Base-by-base conservation (phyloP, 2,797 vertebrate genomes). In the Pteronotus mesoamericanus region DNA sequence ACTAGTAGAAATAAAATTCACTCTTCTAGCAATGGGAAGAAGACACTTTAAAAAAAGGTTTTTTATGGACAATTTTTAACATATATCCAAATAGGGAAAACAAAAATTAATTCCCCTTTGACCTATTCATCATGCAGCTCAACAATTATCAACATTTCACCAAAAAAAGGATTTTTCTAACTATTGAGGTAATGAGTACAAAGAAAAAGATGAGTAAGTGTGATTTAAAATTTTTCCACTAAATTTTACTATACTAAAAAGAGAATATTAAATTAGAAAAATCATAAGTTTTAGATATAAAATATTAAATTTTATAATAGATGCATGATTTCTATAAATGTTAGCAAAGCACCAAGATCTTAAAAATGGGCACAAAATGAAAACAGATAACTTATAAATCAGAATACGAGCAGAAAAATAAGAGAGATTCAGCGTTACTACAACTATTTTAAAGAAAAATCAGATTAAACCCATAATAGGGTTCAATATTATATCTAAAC, bases 211-310 rank as follows among this genome's bases (percentile, higher is more conserved):
- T 77, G 8, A n/a, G 37, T 11, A 37, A 32, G 42, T 46, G 69
- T 72, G 59, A 92, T 86, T 92, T 85, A 48, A 69, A 77, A 16
- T 10, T 66, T 96, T 80, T 55, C 42, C 77, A 11, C 14, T 10
- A 71, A 37, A 55, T 75, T 82, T 93, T n/a, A 32, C 39, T 79
- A 0, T 79, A 68, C 34, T 94, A 69, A 87, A 95, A 89, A 24
- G 39, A 94, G 34, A 42, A 61, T 85, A 55, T 82, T 51, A 94
- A 74, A 74, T 79, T 64, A 48, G 61, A 55, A 90, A 93, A 71
- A 75, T 93, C 85, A 48, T 93, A 85, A 42, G 29, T 29, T 69
- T 86, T 84, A 59, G 32, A 16, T 91, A 61, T 89, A 92, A 89
- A 89, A 71, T 71, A n/a, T 68, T 55, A 72, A 32, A 66, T n/a